These are phyloP conservation scores for Drosophila nigricruria DNA, from an alignment of 2,888 invertebrate genomes.

Conservation along the genomic window DNA sequence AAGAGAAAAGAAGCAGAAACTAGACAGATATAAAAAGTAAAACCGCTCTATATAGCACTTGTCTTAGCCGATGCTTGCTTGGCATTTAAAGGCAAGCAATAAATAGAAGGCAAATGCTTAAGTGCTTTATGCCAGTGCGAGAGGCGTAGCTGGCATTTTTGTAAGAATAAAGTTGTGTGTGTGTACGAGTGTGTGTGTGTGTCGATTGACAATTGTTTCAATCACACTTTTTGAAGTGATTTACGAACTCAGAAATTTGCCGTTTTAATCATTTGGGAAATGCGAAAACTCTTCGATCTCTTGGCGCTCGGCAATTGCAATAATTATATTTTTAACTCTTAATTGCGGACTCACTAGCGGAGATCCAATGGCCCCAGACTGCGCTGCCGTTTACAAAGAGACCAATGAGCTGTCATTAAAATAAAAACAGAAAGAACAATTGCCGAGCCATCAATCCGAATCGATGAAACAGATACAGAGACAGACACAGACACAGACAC, in stretches of 20 bases:
- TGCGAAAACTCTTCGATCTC: constrained; percentile 19
- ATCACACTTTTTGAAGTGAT: constrained; percentile 82
- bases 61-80: constrained; percentile 36
- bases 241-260: constrained; percentile 76
- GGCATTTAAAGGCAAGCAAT: constrained; percentile 50
- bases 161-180: constrained; percentile 32
- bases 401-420: constrained; percentile 84
- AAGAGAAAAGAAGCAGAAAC: constrained; percentile 5
- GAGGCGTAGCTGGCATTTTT: constrained; percentile 17
- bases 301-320: constrained; percentile 60
- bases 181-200: background rate
- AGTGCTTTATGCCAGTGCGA: constrained; percentile 20
- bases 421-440: constrained; percentile 74
- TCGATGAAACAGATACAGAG: constrained; percentile 69
- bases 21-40: constrained; percentile 40
- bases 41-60: constrained; percentile 25
- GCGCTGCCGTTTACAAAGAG: constrained; percentile 61
- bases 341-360: constrained; percentile 78
- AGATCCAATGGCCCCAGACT: constrained; percentile 6
- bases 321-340: constrained; percentile 84
- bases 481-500: constrained; percentile 17
- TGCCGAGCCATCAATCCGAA: constrained; percentile 79
- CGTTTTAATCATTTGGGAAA: constrained; percentile 55
- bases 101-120: constrained; percentile 46
- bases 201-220: constrained; percentile 76